Base-by-base conservation (phyloP, 1,140 invertebrate genomes). In the Drosophila biarmipes region DNA sequence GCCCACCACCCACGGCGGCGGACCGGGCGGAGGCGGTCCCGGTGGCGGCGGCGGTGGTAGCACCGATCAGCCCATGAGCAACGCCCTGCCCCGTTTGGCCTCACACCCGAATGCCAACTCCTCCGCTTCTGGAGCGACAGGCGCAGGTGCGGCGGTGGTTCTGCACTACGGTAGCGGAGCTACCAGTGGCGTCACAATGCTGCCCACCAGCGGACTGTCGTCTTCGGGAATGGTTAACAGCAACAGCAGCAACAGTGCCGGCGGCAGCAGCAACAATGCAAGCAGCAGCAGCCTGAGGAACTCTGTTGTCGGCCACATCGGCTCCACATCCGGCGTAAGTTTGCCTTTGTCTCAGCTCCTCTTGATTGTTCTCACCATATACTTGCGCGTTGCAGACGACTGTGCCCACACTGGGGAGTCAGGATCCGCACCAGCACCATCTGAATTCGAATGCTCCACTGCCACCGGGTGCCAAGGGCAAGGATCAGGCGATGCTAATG, bases 51-150 rank as follows among this genome's bases (percentile, higher is more conserved):
- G 57, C 29, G 29, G 53, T 10, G 43, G 57, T 14, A 73, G 34
- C 40, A 58, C 61, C 14, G 66, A 71, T 48, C 72, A 81, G 63
- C 68, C 72, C 37, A 54, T 89, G 45, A 77, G 80, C 31, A 95
- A 95, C 90, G 95, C 95, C 56, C 92, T 96, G 92, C 96, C 95
- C 51, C 94, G 95, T 31, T 93, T 96, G 84, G 93, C 95, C 78
- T 95, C 95, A 40, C 94, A 94, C 81, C 93, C 94, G 14, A 91
- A 89, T 69, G 59, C 77, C 24, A 91, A 72, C 57, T 68, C 63
- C 12, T 46, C 63, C 49, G 68, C 57, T 24, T 58, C 51, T 15
- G 67, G 51, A 2, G 51, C 68, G 24, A 46, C 62, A 68, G 62
- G 81, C 31, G 63, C 57, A 11, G 71, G 57, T 49, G 63, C 74